Percentiles rank a stretch among this genome's conserved stretches.
phyloP scores from a whole-genome alignment of 2,888 invertebrate genomes.

The Gibbula magus region DNA sequence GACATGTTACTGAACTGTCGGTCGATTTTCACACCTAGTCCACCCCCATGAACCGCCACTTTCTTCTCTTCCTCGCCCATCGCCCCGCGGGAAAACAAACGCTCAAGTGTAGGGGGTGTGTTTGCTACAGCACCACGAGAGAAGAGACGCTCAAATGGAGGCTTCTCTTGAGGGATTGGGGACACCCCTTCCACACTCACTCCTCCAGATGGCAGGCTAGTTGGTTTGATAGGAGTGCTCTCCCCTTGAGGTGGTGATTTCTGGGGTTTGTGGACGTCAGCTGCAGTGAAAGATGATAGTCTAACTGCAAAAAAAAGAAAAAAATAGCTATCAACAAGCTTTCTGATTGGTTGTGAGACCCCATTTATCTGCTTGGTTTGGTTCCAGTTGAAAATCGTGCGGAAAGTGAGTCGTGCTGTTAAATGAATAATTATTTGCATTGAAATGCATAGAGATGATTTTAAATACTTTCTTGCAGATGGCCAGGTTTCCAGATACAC shows the following conservation, averaged over 20 bases:
- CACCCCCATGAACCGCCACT: not conserved
- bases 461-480: no score
- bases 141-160: not conserved
- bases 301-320: not conserved
- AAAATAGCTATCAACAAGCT: not conserved
- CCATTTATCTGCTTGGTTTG: no score
- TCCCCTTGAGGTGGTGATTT: not conserved
- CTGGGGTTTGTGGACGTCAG: not conserved
- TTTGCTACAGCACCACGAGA: not conserved
- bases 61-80: not conserved
- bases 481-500: no score
- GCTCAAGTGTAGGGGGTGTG: not conserved
- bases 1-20: conserved; percentile 54
- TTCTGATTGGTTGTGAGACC: no score
- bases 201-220: not conserved
- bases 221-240: conserved; percentile 5
- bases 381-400: no score
- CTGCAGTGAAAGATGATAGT: conserved; percentile 9
- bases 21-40: conserved; percentile 23
- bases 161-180: not conserved
- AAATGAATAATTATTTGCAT: no score
- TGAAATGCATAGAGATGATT: no score
- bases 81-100: not conserved
- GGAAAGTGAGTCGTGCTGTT: no score
- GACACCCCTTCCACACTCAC: not conserved